Evolutionary conservation across 1,140 invertebrate species (phyloP), one percentile per base, ranked within the genome.

Genomic region (Trichonephila clavata): DNA sequence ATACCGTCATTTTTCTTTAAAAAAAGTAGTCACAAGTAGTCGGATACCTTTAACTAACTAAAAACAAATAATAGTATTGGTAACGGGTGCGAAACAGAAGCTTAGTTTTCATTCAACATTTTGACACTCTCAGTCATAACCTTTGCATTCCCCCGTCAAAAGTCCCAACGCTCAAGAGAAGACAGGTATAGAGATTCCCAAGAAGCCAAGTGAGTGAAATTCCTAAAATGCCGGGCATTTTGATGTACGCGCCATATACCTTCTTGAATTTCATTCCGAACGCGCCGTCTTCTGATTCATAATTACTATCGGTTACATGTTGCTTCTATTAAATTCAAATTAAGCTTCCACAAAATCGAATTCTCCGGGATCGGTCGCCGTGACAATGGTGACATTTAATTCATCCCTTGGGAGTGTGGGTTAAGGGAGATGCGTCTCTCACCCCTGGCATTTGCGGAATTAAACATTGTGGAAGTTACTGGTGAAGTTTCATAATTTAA

Each of bases 281-380:
- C 39, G 18, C 39, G 18, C 39, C 14, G 43, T 39, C 80, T 83
- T 83, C 43, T 5, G 20, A 83, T 50, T 57, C 39, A 83, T 83
- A 83, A 83, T 83, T 83, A 83, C 80, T 83, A 50, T 83, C 50
- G 21, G 39, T 57, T 57, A 43, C 39, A 83, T 83, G 80, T 83
- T 83, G 50, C 27, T 32, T 4, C 39, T 32, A 83, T 83, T 83
- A 83, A 83, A 83, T 43, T 83, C 50, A 83, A 83, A 83, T 83
- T 32, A 83, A 83, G 39, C 80, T 10, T 83, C 80, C 50, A 8
- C 50, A 43, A 50, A 83, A 83, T 83, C 57, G 50, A 83, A 83
- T 83, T 83, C 80, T 68, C 65, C 24, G 65, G 65, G n/a, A 83
- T 43, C 27, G 16, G 10, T 21, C 5, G 43, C 43, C 50, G 80